Conservation (phyloP, 1,140 invertebrate genomes). For the Anastrepha ludens region DNA sequence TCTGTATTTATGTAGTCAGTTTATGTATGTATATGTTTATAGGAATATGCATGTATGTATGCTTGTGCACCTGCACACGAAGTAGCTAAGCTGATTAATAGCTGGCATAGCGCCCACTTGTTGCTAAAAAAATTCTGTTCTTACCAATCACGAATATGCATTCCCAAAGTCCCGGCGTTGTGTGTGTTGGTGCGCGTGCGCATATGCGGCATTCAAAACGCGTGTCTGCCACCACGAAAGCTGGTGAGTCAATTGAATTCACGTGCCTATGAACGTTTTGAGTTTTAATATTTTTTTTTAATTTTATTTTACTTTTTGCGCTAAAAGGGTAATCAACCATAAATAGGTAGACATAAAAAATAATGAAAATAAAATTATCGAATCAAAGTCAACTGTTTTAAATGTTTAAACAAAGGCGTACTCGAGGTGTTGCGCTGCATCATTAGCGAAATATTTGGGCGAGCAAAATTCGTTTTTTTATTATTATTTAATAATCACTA, state of each 20-base stretch:
- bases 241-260: slow-evolving; percentile 4
- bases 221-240: slow-evolving; percentile 14
- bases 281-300: neutral
- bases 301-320: neutral
- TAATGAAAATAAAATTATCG: slow-evolving; percentile 5
- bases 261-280: neutral
- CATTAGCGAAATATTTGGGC: neutral
- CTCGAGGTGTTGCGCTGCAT: neutral
- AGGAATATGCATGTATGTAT: too few relatives aligned
- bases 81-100: neutral
- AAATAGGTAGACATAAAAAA: neutral
- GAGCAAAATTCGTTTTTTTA: neutral
- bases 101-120: neutral
- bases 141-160: neutral
- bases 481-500: neutral
- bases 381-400: neutral
- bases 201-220: neutral
- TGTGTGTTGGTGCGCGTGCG: neutral
- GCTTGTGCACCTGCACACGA: neutral
- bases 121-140: neutral
- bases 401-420: neutral
- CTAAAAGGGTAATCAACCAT: slow-evolving; percentile 6
- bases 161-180: neutral
- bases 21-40: too few relatives aligned
- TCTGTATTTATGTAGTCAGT: too few relatives aligned